Evolutionary conservation across 2,888 invertebrate species (phyloP).

Genomic region (Bruchidius siliquastri): DNA sequence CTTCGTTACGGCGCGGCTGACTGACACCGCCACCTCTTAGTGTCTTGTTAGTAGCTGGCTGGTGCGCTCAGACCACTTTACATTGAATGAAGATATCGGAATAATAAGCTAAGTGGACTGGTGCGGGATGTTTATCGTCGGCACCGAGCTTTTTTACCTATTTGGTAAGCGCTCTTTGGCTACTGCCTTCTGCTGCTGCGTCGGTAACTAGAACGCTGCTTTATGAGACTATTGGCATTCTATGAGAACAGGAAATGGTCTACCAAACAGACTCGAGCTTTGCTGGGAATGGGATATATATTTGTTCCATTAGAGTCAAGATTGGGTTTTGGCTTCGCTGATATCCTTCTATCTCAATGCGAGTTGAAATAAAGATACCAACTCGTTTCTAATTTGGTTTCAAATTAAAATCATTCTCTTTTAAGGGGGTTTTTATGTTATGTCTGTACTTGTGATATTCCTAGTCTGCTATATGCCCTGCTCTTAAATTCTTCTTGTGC

Average conservation of each 20-base stretch:
- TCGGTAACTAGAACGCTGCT: constrained; percentile 29
- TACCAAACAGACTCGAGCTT: constrained; percentile 5
- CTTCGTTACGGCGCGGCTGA: constrained; percentile 42
- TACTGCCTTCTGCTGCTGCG: not conserved
- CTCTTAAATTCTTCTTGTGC: too few species aligned
- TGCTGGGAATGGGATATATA: constrained; percentile 3
- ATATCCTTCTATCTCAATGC: not conserved
- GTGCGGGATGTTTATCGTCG: constrained; percentile 33
- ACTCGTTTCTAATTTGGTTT: too few species aligned
- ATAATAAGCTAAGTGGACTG: constrained; percentile 46
- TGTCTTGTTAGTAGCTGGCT: constrained; percentile 44
- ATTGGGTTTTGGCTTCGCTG: not conserved
- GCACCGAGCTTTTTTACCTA: constrained; percentile 23
- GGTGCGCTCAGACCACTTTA: constrained; percentile 42
- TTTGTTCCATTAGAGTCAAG: not conserved
- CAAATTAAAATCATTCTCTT: too few species aligned
- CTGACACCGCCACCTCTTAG: constrained; percentile 48
- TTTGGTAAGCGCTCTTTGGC: constrained; percentile 23
- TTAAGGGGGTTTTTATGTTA: too few species aligned
- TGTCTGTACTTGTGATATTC: too few species aligned
- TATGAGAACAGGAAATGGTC: constrained; percentile 31
- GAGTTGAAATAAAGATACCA: constrained; percentile 22
- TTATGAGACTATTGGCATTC: constrained; percentile 26
- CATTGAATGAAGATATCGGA: constrained; percentile 50
- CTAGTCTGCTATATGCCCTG: too few species aligned